Conservation (phyloP, 1,140 invertebrate genomes). For the Parasteatoda tepidariorum region DNA sequence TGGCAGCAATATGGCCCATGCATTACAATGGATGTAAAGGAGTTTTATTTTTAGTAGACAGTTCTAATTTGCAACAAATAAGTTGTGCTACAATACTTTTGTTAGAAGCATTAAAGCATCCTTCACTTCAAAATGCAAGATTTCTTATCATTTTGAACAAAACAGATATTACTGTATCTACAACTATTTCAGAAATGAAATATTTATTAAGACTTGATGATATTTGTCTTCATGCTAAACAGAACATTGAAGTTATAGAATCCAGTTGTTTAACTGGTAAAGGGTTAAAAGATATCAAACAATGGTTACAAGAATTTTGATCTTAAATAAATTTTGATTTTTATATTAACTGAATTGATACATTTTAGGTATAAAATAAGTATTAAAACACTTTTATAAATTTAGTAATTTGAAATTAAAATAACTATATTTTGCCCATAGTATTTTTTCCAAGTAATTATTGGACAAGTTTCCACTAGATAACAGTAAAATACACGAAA, state of each 20-base stretch:
- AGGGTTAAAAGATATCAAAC: constrained; percentile 76
- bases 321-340: too few species aligned
- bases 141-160: constrained; percentile 81
- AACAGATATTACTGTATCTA: constrained; percentile 84
- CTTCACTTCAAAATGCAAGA: constrained; percentile 66
- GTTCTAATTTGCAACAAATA: constrained; percentile 64
- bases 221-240: constrained; percentile 74
- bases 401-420: too few species aligned
- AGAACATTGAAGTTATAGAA: constrained; percentile 76
- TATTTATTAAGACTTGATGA: constrained; percentile 79
- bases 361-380: too few species aligned
- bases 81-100: constrained; percentile 63
- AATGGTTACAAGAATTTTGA: constrained; percentile 69
- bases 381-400: too few species aligned
- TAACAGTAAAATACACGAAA: too few species aligned
- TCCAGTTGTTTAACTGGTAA: constrained; percentile 78
- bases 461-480: too few species aligned
- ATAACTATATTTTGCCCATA: too few species aligned
- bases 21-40: constrained; percentile 27
- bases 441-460: too few species aligned
- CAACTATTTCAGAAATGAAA: constrained; percentile 80
- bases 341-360: too few species aligned
- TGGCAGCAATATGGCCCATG: constrained; percentile 53
- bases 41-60: constrained; percentile 62
- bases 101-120: constrained; percentile 64